These are phyloP conservation scores for Mimumesa dahlbomi DNA, from an alignment of 2,888 invertebrate species.

Conservation along the genomic window DNA sequence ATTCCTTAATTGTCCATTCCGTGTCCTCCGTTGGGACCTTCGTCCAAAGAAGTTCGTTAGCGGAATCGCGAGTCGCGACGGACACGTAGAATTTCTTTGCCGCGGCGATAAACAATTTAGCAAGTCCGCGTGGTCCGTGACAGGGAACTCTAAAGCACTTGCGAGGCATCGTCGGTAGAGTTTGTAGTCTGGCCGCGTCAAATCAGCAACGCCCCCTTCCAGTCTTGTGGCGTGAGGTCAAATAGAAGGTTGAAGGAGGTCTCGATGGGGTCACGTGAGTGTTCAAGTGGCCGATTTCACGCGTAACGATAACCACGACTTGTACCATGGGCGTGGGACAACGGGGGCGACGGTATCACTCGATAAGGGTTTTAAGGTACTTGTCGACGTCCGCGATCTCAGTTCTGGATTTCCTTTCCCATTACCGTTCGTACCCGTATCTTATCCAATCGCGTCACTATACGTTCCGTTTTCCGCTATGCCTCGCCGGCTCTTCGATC, in stretches of 20 bases:
- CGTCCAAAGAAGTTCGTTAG: too few species aligned
- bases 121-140: neutral
- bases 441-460: constrained; percentile 51
- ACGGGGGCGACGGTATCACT: constrained; percentile 35
- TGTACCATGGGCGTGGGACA: constrained; percentile 7
- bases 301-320: constrained; percentile 55
- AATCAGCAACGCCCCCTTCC: constrained; percentile 46
- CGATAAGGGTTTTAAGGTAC: constrained; percentile 45
- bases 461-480: constrained; percentile 27
- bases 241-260: constrained; percentile 39
- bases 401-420: constrained; percentile 45
- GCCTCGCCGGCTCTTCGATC: constrained; percentile 13
- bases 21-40: too few species aligned
- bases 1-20: too few species aligned
- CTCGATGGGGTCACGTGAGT: constrained; percentile 47
- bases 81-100: too few species aligned
- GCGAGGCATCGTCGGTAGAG: constrained; percentile 19
- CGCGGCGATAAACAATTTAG: constrained; percentile 1
- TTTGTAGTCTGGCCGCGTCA: constrained; percentile 34
- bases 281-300: constrained; percentile 55
- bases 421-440: constrained; percentile 40
- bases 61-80: too few species aligned
- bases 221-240: constrained; percentile 38
- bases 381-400: constrained; percentile 57
- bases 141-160: neutral